These are phyloP conservation scores for Ctenodactylus gundi DNA, from an alignment of 2,113 vertebrate species.

Conservation along the genomic window DNA sequence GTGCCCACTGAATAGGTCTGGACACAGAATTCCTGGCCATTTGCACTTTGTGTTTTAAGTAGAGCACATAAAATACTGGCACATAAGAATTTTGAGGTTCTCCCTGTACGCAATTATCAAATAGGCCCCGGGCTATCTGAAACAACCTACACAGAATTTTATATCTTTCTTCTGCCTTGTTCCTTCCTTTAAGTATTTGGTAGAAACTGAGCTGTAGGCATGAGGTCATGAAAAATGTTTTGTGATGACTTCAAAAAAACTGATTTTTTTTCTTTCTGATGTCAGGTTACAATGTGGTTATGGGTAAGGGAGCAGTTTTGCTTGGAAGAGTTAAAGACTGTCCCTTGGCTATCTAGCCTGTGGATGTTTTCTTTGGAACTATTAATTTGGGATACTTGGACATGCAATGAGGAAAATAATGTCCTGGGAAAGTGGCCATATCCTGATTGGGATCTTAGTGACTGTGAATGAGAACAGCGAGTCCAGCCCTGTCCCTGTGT, in stretches of 20 bases:
- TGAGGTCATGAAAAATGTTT: background rate
- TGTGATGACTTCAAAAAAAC: background rate
- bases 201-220: background rate
- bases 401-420: background rate
- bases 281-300: background rate
- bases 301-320: background rate
- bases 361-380: background rate
- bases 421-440: background rate
- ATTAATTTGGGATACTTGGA: slow-evolving; percentile 15
- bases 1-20: background rate
- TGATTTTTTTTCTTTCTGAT: background rate
- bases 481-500: background rate
- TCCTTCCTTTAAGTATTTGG: background rate
- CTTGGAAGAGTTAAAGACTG: background rate
- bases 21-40: slow-evolving; percentile 5
- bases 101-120: background rate
- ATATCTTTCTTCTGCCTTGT: background rate
- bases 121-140: background rate
- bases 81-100: background rate
- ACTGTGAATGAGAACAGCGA: background rate
- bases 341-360: background rate
- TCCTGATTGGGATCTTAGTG: background rate
- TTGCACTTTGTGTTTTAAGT: background rate
- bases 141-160: background rate
- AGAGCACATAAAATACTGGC: background rate